These are phyloP conservation scores for Amorpha juglandis DNA, from an alignment of 2,888 invertebrate genomes.

Conservation along the genomic window DNA sequence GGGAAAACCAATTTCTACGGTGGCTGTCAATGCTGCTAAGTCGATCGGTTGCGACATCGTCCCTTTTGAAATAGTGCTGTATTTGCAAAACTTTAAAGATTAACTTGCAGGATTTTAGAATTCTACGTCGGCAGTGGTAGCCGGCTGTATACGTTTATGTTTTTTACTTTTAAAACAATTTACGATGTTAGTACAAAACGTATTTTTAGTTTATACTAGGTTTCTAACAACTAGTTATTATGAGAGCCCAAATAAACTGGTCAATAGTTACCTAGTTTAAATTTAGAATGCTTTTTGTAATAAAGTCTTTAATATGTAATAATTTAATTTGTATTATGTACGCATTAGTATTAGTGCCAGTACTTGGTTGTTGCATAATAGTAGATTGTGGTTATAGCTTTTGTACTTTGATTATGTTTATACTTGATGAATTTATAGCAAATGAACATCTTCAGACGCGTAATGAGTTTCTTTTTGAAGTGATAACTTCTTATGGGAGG, in stretches of 20 bases:
- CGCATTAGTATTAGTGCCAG: too few relatives aligned
- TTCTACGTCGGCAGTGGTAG: too few relatives aligned
- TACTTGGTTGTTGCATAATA: neutral
- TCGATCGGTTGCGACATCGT: conserved; percentile 63
- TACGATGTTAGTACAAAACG: too few relatives aligned
- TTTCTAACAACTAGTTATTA: too few relatives aligned
- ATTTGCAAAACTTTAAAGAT: conserved; percentile 33
- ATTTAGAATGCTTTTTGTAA: too few relatives aligned
- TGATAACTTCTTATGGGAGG: too few relatives aligned
- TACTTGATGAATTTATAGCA: conserved; percentile 15
- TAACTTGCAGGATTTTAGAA: conserved; percentile 33
- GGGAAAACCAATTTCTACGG: conserved; percentile 73
- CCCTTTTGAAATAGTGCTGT: conserved; percentile 36
- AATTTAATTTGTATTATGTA: too few relatives aligned
- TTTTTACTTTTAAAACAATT: neutral
- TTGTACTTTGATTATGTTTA: conserved; percentile 11
- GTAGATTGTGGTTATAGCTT: neutral
- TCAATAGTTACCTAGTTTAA: too few relatives aligned
- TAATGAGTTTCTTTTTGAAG: conserved; percentile 22
- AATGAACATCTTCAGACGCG: conserved; percentile 1
- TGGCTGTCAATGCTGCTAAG: conserved; percentile 61
- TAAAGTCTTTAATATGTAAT: too few relatives aligned
- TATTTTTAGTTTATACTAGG: too few relatives aligned
- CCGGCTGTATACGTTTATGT: neutral
- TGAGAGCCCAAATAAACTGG: too few relatives aligned